phyloP scores from a whole-genome alignment of 2,113 vertebrate species.

The Eira barbara region DNA sequence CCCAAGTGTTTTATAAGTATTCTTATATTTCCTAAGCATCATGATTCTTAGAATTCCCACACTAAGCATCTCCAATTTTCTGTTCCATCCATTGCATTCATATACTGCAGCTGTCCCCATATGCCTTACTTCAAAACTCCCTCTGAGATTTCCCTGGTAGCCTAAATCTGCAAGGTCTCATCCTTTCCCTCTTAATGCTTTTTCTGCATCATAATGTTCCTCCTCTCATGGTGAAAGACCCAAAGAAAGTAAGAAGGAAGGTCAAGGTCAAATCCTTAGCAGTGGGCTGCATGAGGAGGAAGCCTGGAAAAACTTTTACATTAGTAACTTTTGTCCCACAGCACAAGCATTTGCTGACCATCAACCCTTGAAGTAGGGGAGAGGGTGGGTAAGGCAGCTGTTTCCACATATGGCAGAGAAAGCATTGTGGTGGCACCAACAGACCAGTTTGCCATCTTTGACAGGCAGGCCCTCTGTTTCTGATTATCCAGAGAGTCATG shows the following conservation, averaged over 20 bases:
- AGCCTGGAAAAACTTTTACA: not conserved
- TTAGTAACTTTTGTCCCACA: not conserved
- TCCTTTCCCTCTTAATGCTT: not conserved
- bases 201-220: not conserved
- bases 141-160: not conserved
- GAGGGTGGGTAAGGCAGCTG: not conserved
- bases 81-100: not conserved
- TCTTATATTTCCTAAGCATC: not conserved
- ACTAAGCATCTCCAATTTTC: not conserved
- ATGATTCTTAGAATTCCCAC: not conserved
- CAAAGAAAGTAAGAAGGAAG: not conserved
- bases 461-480: not conserved
- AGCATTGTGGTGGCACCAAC: not conserved
- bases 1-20: not conserved
- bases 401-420: not conserved
- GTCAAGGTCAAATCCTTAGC: not conserved
- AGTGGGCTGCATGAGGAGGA: not conserved
- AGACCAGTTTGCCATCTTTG: not conserved
- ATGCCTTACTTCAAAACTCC: not conserved
- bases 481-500: constrained; percentile 34
- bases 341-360: not conserved
- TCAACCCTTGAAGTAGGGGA: not conserved
- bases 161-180: not conserved
- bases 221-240: not conserved
- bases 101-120: not conserved